Evolutionary conservation across 2,797 vertebrate genomes (phyloP).

Genomic region (Microchirus variegatus): DNA sequence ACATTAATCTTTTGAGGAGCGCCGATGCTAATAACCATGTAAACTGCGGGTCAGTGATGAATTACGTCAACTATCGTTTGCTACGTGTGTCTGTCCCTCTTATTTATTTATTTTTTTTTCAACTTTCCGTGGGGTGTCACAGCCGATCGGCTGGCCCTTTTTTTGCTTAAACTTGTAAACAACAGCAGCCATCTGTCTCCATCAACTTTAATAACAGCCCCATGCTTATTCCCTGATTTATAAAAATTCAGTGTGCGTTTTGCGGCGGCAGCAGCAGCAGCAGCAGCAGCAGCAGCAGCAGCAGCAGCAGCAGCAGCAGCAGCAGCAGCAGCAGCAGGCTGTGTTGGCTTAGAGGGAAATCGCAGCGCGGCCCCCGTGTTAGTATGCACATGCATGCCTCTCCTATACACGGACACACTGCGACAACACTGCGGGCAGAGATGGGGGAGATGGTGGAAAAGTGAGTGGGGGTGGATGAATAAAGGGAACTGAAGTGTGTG

Average conservation of each 20-base stretch:
- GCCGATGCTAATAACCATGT: conserved; percentile 54
- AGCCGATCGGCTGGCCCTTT: conserved; percentile 63
- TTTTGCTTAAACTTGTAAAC: conserved; percentile 78
- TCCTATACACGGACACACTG: conserved; percentile 74
- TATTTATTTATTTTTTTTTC: conserved; percentile 34
- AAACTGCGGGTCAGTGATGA: conserved; percentile 55
- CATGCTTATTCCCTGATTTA: conserved; percentile 73
- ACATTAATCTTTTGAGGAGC: conserved; percentile 51
- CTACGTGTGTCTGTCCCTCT: conserved; percentile 39
- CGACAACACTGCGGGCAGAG: conserved; percentile 76
- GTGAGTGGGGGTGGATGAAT: conserved; percentile 53
- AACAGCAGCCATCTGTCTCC: conserved; percentile 79
- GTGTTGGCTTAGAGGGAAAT: conserved; percentile 50
- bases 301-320: too few species aligned
- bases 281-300: conserved; percentile 39
- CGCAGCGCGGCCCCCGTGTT: conserved; percentile 60
- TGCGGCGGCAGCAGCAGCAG: too few species aligned
- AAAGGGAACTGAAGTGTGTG: conserved; percentile 20
- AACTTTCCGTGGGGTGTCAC: conserved; percentile 61
- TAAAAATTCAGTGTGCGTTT: conserved; percentile 51
- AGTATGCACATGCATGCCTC: conserved; percentile 82
- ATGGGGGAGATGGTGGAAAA: conserved; percentile 58
- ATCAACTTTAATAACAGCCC: conserved; percentile 75
- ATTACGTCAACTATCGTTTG: conserved; percentile 52
- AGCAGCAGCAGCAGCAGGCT: conserved; percentile 40